Evolutionary conservation across 2,888 invertebrate genomes (phyloP).

Genomic region (Pegoplata infirma): DNA sequence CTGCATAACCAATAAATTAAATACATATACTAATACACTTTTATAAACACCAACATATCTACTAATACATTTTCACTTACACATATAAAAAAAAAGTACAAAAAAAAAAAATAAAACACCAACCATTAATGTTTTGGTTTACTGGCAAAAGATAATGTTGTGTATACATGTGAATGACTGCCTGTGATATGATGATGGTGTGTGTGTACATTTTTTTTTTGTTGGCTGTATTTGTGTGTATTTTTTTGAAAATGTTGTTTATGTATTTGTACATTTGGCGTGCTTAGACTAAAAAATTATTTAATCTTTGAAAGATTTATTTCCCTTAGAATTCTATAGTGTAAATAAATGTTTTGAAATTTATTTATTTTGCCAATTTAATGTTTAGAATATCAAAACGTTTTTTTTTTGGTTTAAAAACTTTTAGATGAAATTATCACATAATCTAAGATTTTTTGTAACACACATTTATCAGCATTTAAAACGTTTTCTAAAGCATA

Average conservation of each 20-base stretch:
- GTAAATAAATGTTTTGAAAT: slow-evolving; percentile 13
- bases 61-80: background rate
- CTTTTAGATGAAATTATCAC: too few species aligned
- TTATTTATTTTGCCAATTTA: slow-evolving; percentile 11
- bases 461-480: too few species aligned
- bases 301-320: slow-evolving; percentile 37
- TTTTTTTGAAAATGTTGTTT: slow-evolving; percentile 3
- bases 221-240: background rate
- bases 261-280: slow-evolving; percentile 35
- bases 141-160: slow-evolving; percentile 47
- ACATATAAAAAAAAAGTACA: slow-evolving; percentile 19
- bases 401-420: slow-evolving; percentile 24
- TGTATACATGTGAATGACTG: slow-evolving; percentile 29
- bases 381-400: too few species aligned
- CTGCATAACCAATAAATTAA: slow-evolving; percentile 24
- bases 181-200: slow-evolving; percentile 37
- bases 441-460: too few species aligned
- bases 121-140: slow-evolving; percentile 56
- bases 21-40: slow-evolving; percentile 2
- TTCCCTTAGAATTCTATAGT: background rate
- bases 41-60: background rate
- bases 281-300: slow-evolving; percentile 44
- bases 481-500: too few species aligned
- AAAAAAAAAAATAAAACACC: too few species aligned
- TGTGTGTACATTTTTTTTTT: background rate